Percentiles rank a stretch among this genome's conserved stretches.
Evolutionary conservation across 2,888 invertebrate genomes (phyloP).

Genomic region (Lasioglossum pauxillum): DNA sequence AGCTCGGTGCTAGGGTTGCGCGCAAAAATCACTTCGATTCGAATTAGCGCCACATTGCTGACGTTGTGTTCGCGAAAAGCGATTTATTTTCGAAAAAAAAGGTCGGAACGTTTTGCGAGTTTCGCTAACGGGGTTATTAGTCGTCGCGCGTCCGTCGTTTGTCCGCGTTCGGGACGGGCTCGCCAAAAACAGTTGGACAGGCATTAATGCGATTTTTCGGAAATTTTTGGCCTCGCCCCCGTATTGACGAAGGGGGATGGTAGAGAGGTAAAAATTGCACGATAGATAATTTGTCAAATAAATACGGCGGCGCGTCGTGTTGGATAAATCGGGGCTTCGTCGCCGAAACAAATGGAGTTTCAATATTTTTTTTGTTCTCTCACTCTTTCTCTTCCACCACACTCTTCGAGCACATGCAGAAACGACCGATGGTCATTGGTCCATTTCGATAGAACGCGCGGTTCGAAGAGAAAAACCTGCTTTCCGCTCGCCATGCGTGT

Average conservation of each 20-base stretch:
- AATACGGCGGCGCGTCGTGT: neutral
- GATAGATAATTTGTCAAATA: conserved; percentile 27
- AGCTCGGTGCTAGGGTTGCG: neutral
- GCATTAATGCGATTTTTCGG: neutral
- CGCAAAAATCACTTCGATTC: neutral
- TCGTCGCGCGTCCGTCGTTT: no score
- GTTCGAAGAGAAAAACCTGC: neutral
- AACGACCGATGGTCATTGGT: conserved; percentile 6
- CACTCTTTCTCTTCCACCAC: neutral
- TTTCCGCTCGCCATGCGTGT: neutral
- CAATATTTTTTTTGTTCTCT: conserved; percentile 16
- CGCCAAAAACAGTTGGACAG: neutral
- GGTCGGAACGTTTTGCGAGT: neutral
- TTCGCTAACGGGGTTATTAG: no score
- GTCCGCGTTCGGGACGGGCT: neutral
- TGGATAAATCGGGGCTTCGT: conserved; percentile 21
- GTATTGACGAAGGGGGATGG: neutral
- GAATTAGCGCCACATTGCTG: neutral
- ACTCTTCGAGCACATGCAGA: neutral
- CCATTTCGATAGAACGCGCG: neutral
- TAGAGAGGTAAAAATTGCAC: neutral
- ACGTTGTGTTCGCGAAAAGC: neutral
- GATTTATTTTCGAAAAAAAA: neutral
- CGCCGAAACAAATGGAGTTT: conserved; percentile 16
- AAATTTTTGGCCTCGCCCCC: neutral